Evolutionary conservation across 2,113 vertebrate species (phyloP), one percentile per base, ranked within the genome.

Genomic region (Syngnathoides biaculeatus): DNA sequence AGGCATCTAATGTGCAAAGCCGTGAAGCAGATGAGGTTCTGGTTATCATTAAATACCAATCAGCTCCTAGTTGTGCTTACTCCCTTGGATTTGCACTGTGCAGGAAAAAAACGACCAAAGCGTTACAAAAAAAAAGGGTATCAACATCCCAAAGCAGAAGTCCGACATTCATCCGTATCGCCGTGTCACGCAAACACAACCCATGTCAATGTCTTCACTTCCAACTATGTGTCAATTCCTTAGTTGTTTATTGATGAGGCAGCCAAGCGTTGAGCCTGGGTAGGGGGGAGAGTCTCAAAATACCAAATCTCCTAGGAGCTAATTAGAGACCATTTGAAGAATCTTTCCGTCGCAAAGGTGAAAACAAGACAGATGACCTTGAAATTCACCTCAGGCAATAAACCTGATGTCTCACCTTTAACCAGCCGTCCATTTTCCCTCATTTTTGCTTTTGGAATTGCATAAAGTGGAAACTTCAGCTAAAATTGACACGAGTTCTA

Each of bases 281-380:
- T 12, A 7, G 71, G 7, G n/a, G 30, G 30, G 30, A 66, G 50
- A 73, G 74, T 69, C 56, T 50, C 22, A 60, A 67, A 50, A 59
- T 65, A 14, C n/a, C 15, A 15, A 30, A 47, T 70, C 79, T 62
- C 64, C 7, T 50, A 61, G 60, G 84, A 76, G 57, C 72, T 76
- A 84, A 78, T 86, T 85, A 82, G 19, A 78, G 60, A 78, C 61
- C n/a, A 42, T 76, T 72, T 55, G 22, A 0, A 48, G 55, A 53
- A 43, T 48, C 62, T 84, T 73, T 77, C 64, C 64, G 78, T 82
- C 73, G 48, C 5, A 19, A 50, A 70, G 43, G 15, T 57, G 55
- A 71, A 56, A 70, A 65, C 40, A 57, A 78, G 2, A 68, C 53
- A 15, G 15, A 53, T 64, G 30, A 78, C 57, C 76, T 64, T 72